These are phyloP conservation scores for Rousettus leschenaultii DNA, from an alignment of 2,113 vertebrate species.

Conservation along the genomic window DNA sequence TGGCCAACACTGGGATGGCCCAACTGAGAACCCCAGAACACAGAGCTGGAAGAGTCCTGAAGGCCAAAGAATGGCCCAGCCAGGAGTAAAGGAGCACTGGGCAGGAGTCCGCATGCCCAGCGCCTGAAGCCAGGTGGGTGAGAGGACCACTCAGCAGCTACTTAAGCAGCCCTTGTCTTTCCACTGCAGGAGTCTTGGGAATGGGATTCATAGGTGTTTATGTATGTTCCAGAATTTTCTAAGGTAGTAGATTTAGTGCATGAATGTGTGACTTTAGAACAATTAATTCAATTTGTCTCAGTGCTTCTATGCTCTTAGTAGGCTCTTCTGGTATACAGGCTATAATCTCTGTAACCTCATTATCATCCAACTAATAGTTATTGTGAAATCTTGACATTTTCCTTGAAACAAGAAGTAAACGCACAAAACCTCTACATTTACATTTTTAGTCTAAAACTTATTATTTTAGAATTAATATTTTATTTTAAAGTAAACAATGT, in stretches of 20 bases:
- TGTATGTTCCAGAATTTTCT: neutral
- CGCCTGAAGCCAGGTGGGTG: neutral
- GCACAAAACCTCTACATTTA: neutral
- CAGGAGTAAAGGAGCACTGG: too few species aligned
- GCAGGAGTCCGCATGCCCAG: accelerated
- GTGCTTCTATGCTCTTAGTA: neutral
- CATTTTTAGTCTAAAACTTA: neutral
- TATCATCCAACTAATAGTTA: neutral
- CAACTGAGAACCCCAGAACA: accelerated
- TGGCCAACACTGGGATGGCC: too few species aligned
- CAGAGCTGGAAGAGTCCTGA: neutral
- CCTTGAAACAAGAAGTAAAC: neutral
- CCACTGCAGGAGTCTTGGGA: neutral
- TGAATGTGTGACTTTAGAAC: neutral
- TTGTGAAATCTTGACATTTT: neutral
- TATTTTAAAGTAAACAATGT: neutral
- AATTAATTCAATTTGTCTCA: neutral
- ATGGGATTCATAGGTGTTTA: neutral
- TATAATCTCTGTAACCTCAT: neutral
- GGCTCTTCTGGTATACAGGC: neutral
- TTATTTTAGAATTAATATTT: neutral
- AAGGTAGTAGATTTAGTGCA: neutral
- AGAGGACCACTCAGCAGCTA: neutral
- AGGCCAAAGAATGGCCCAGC: neutral
- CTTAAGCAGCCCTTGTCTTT: neutral